Conservation (phyloP, 2,888 invertebrate genomes). For the Cephus runcator region DNA sequence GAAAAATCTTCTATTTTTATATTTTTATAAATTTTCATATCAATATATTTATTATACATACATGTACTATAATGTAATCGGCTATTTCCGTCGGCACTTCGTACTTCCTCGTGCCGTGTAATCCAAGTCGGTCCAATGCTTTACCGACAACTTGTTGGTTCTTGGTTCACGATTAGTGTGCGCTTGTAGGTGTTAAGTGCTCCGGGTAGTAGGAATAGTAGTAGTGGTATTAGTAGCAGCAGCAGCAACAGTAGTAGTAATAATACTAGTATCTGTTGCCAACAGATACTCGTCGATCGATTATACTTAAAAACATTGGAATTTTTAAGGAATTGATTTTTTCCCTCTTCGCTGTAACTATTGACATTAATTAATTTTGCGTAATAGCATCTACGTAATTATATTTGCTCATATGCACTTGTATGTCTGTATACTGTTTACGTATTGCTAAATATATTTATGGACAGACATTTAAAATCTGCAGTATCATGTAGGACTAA, state of each 20-base stretch:
- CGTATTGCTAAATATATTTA: neutral
- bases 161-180: neutral
- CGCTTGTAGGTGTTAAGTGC: neutral
- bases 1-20: neutral
- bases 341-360: neutral
- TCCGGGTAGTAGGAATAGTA: neutral
- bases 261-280: neutral
- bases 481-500: neutral
- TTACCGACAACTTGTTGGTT: neutral
- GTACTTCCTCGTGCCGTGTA: neutral
- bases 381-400: neutral
- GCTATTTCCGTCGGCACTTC: neutral
- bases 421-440: neutral
- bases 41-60: too few species aligned
- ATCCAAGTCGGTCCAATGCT: neutral
- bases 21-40: neutral
- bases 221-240: too few species aligned
- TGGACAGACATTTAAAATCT: neutral
- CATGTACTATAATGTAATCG: neutral
- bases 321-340: too few species aligned
- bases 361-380: neutral
- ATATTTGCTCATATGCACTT: neutral
- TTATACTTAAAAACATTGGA: neutral
- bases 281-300: neutral
- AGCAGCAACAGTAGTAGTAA: too few species aligned